Base-by-base conservation (phyloP, 1,140 invertebrate genomes). In the Brachionus plicatilis region DNA sequence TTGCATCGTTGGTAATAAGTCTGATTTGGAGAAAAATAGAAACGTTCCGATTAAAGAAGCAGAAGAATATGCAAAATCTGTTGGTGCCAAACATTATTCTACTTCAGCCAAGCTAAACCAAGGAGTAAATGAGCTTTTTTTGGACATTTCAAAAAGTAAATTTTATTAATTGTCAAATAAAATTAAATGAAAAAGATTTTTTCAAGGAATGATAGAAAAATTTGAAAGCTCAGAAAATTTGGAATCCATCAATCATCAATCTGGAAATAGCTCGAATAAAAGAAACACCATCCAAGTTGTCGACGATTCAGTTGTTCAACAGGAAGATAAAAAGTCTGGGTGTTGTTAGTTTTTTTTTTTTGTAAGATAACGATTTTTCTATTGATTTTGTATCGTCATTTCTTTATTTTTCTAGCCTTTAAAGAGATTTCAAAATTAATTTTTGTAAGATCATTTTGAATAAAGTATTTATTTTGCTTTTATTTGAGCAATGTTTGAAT, bases 1-100 rank as follows among this genome's bases (percentile, higher is more conserved):
- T 47, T 93, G 93, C 68, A 98, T 99, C 89, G 95, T 95, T 85
- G 97, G 97, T 65, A 99, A 99, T 90, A 99, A 99, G 92, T 93
- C 94, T 88, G 97, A 99, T 91, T 91, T 99, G 87, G 96, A 97
- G 88, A 94, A 94, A 88, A 93, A 97, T 76, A 90, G 96, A 86
- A 93, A 93, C 86, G 95, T 99, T 20, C 90, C 92, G 24, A 89
- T 94, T 6, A 93, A 94, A 87, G 94, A 95, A 88, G 96, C 96
- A 11, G 94, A 96, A 91, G 91, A 92, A 94, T 96, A 91, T 92
- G 94, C 97, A 9, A 91, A 92, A 83, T 94, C 94, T 86, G 96
- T 98, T 9, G 95, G 95, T 53, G 97, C 97, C n/a, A 92, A 93
- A 85, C 96, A 98, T 90, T 95, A 93, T 90, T 93, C 96, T 86